Conservation (phyloP, 1,140 invertebrate genomes). For the Saccostrea glomerata region DNA sequence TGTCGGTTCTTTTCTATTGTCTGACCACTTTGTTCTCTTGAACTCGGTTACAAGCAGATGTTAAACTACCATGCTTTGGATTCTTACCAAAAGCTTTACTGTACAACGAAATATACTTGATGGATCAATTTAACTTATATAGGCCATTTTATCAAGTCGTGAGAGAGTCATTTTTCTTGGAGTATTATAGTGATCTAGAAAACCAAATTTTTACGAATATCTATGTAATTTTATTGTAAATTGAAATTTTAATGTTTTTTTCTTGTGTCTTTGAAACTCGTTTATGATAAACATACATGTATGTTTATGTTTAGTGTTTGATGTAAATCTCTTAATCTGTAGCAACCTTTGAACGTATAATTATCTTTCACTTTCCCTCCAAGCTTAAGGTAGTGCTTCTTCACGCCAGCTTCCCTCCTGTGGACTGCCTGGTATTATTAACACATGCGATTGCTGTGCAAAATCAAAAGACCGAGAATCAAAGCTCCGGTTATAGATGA, state of each 20-base stretch:
- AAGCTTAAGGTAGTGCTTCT: not conserved
- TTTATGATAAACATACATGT: no score
- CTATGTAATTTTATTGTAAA: not conserved
- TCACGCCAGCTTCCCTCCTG: not conserved
- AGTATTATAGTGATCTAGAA: slow-evolving; percentile 28
- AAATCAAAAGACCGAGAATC: not conserved
- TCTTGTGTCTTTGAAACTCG: not conserved
- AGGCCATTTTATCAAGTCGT: no score
- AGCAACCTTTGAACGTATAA: no score
- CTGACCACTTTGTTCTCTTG: no score
- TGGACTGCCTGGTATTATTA: not conserved
- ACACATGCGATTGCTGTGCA: not conserved
- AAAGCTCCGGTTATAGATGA: not conserved
- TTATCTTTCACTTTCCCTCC: not conserved
- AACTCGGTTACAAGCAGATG: no score
- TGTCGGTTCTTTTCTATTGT: no score
- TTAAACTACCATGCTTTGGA: no score
- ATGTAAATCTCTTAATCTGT: no score
- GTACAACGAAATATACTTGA: no score
- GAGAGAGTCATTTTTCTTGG: not conserved
- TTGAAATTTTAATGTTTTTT: not conserved
- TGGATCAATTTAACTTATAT: no score
- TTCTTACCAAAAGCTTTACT: no score
- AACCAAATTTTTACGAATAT: not conserved
- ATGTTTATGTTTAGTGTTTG: no score